phyloP scores from a whole-genome alignment of 2,888 invertebrate species.

The Pterobdella sp. region DNA sequence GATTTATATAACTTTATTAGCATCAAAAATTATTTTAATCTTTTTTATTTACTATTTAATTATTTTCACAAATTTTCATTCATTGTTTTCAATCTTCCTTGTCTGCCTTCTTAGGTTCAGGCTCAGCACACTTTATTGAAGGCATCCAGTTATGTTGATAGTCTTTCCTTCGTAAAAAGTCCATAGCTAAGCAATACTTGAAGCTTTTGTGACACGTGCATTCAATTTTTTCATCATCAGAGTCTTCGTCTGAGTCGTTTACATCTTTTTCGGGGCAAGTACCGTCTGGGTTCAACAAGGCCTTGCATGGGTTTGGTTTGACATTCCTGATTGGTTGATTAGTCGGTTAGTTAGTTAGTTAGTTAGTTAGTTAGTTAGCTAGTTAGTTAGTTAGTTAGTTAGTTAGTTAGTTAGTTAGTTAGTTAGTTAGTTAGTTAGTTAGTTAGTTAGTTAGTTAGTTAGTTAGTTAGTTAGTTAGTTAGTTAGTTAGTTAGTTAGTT shows the following conservation, averaged over 20 bases:
- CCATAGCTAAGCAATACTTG: constrained; percentile 22
- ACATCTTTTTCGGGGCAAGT: constrained; percentile 25
- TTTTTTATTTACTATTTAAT: not conserved
- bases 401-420: too few species aligned
- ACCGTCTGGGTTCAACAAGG: constrained; percentile 16
- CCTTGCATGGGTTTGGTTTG: constrained; percentile 26
- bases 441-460: too few species aligned
- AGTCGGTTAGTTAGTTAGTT: not conserved
- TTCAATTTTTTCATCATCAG: constrained; percentile 24
- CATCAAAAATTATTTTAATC: not conserved
- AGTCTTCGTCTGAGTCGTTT: constrained; percentile 25
- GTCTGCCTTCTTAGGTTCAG: not conserved
- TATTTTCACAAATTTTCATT: not conserved
- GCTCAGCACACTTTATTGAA: constrained; percentile 1
- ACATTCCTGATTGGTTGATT: constrained; percentile 6
- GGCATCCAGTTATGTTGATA: constrained; percentile 28
- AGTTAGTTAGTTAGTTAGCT: too few species aligned
- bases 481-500: too few species aligned
- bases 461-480: too few species aligned
- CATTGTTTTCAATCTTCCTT: constrained; percentile 3
- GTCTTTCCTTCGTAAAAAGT: constrained; percentile 18
- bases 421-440: too few species aligned
- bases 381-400: too few species aligned
- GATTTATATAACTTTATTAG: not conserved
- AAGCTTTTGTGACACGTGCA: constrained; percentile 19